Conservation (phyloP, 1,140 invertebrate genomes). For the Saxidomus purpurata region DNA sequence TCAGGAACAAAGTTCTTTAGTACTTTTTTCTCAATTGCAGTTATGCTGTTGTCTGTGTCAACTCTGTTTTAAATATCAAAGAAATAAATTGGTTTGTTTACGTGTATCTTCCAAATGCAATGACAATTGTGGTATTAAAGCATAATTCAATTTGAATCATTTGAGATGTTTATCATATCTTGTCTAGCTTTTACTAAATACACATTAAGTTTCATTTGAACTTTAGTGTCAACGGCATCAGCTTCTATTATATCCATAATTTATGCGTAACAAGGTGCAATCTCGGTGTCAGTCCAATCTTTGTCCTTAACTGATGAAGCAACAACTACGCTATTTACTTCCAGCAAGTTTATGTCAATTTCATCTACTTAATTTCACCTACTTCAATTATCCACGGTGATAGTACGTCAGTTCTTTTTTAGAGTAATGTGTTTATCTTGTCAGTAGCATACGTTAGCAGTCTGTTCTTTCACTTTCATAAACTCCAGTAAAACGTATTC, state of each 20-base stretch:
- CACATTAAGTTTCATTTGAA: constrained; percentile 9
- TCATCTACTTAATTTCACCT: neutral
- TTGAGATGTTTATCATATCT: constrained; percentile 18
- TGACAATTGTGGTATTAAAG: too few relatives aligned
- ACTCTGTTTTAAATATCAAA: too few relatives aligned
- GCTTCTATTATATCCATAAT: neutral
- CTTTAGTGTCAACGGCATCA: neutral
- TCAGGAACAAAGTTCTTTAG: too few relatives aligned
- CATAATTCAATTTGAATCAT: neutral
- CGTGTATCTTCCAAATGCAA: too few relatives aligned
- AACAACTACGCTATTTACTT: neutral
- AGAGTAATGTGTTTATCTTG: neutral
- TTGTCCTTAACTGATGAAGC: neutral
- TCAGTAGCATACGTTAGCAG: neutral
- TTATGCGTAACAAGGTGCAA: neutral
- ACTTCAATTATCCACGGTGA: neutral
- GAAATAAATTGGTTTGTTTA: too few relatives aligned
- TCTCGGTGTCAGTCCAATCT: neutral
- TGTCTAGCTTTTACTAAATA: neutral
- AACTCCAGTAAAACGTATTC: neutral
- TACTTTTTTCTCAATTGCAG: too few relatives aligned
- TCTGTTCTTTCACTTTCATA: neutral
- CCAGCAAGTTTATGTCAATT: neutral
- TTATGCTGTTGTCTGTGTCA: too few relatives aligned
- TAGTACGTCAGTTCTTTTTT: neutral